Base-by-base conservation (phyloP, 2,888 invertebrate genomes). In the Hanleya hanleyi region DNA sequence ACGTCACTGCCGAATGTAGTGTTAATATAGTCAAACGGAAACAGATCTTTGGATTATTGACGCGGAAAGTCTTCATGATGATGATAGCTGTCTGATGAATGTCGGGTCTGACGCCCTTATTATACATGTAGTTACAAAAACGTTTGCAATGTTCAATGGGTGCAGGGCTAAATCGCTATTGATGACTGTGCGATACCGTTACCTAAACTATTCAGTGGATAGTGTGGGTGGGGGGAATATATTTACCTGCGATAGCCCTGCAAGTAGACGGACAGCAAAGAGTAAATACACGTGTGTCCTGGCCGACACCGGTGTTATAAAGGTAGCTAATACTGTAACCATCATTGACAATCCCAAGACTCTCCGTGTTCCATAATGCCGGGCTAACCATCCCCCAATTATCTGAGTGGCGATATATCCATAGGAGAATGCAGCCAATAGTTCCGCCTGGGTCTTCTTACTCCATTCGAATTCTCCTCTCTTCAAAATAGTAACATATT, bases 401-500 rank as follows among this genome's bases (percentile, higher is more conserved):
- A 57, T 26, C 4, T 57, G 57, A 57, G 57, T 29, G 15, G 29
- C 29, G 32, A 57, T 29, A 32, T 57, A 57, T 22, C 57, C 57
- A 57, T 57, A 57, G 22, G 12, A 22, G 29, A 29, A 57, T 22
- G 57, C 57, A 15, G 57, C 22, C 4, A 57, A 9, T 15, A 57
- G 57, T 15, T 22, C 15, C 29, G 29, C 26, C 32, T 57, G 57
- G 32, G 57, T 57, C 29, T 57, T 29, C 57, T 2, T 22, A 26
- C 57, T 57, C 57, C 57, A 57, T 4, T 57, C 32, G 29, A 7
- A 57, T 22, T 57, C 29, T 29, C 26, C 57, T 1, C 29, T 26
- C 57, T 57, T 7, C 22, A 57, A 57, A 57, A 57, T 26, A 57
- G n/a, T n/a, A n/a, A n/a, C n/a, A n/a, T n/a, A n/a, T n/a, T n/a